These are phyloP conservation scores for Enteromius treurensis DNA, from an alignment of 2,797 vertebrate genomes.

Conservation along the genomic window DNA sequence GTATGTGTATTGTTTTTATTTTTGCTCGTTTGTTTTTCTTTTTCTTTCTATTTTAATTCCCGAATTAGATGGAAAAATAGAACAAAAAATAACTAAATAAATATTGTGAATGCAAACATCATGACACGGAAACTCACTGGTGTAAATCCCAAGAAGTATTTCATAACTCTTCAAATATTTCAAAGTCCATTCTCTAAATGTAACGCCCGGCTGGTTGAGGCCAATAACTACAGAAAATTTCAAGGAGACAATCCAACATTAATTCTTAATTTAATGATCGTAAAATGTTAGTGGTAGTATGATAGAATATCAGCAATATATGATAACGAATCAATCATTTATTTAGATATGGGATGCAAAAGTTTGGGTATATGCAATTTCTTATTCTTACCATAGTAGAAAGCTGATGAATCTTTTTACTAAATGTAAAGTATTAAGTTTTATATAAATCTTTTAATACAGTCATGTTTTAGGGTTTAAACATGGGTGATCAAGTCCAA, in stretches of 20 bases:
- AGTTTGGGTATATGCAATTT: conserved; percentile 87
- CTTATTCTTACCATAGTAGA: conserved; percentile 78
- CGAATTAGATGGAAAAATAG: conserved; percentile 69
- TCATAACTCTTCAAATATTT: conserved; percentile 58
- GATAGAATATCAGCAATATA: conserved; percentile 80
- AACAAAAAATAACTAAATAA: conserved; percentile 69
- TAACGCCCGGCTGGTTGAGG: conserved; percentile 56
- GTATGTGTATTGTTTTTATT: conserved; percentile 67
- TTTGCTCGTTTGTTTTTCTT: conserved; percentile 40
- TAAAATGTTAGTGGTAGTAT: conserved; percentile 68
- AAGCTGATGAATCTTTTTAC: conserved; percentile 81
- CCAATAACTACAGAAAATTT: conserved; percentile 67
- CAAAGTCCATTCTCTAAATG: conserved; percentile 63
- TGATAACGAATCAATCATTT: conserved; percentile 72
- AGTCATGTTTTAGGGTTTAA: conserved; percentile 76
- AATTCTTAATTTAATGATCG: conserved; percentile 70
- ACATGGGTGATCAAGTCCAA: conserved; percentile 68
- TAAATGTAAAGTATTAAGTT: conserved; percentile 79
- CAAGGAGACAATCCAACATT: conserved; percentile 80
- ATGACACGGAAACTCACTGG: conserved; percentile 91
- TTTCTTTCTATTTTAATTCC: conserved; percentile 24
- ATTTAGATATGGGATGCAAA: conserved; percentile 80
- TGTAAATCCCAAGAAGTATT: conserved; percentile 82
- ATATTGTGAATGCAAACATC: conserved; percentile 83
- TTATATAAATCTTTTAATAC: conserved; percentile 85